These are phyloP conservation scores for Choloepus didactylus DNA, from an alignment of 2,797 vertebrate species.

Conservation along the genomic window DNA sequence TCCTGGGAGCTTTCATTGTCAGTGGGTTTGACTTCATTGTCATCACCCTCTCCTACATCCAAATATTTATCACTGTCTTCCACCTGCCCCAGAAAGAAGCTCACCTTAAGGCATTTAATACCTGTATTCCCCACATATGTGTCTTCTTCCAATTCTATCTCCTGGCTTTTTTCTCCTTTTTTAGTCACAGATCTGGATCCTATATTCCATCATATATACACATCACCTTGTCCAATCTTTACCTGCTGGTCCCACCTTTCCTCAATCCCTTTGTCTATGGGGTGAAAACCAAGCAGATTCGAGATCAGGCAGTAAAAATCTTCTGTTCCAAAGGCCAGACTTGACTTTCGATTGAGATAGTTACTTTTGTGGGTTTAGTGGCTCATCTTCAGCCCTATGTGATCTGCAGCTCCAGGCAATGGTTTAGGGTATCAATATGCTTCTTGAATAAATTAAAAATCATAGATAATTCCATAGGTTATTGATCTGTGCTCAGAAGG, in stretches of 20 bases:
- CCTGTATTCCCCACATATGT: conserved; percentile 55
- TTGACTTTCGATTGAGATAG: background rate
- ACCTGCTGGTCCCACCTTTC: conserved; percentile 66
- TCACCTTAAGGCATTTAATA: conserved; percentile 56
- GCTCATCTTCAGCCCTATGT: background rate
- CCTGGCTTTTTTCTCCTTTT: conserved; percentile 62
- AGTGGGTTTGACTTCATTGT: conserved; percentile 69
- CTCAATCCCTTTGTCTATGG: conserved; percentile 69
- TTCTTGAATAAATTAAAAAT: background rate
- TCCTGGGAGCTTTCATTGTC: conserved; percentile 74
- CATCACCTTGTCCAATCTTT: conserved; percentile 69
- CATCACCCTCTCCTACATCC: conserved; percentile 36
- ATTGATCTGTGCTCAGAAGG: background rate
- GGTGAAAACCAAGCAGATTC: conserved; percentile 53
- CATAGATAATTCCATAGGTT: background rate
- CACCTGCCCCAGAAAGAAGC: conserved; percentile 46
- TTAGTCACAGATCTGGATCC: conserved; percentile 51
- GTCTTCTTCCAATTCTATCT: conserved; percentile 76
- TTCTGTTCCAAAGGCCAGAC: background rate
- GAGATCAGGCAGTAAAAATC: background rate
- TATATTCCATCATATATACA: conserved; percentile 71
- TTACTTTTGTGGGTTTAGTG: background rate
- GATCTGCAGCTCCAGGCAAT: background rate
- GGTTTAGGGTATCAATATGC: background rate
- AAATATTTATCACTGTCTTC: conserved; percentile 65